Evolutionary conservation across 2,888 invertebrate genomes (phyloP), one percentile per base, ranked within the genome.

Genomic region (Selenia dentaria): DNA sequence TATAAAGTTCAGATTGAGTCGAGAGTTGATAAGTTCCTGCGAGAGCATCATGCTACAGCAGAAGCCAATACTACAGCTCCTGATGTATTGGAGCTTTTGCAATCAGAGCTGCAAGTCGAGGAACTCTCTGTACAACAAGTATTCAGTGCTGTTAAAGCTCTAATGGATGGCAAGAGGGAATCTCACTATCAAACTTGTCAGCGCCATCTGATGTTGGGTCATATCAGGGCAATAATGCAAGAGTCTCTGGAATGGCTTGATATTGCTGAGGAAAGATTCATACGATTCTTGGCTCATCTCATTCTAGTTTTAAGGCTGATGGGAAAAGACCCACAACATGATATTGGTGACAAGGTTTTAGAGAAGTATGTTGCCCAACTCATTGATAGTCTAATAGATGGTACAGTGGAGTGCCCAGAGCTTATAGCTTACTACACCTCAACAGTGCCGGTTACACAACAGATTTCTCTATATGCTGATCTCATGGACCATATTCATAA

Each of bases 401-500:
- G 88, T 0, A 69, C 83, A 6, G 92, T 95, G 45, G 93, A 94
- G 9, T 95, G 96, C 64, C 93, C 96, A 2, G 93, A 94, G 51
- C 86, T 97, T 16, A 94, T 98, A 6, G 97, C 98, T 0, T 95
- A 94, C 73, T 98, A 98, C 69, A 94, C 95, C 0, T 94, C 97
- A 1, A 94, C 95, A 41, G 91, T 98, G 28, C 96, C 96, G 6
- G 84, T 61, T 26, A 54, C 64, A 1, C 74, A 63, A 60, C 90
- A 93, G 75, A 86, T 93, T 24, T 55, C 74, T 29, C 69, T 95
- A 0, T 96, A 94, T 81, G 93, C 96, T 0, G 91, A 92, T 54
- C 93, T 95, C 59, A 91, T 96, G 73, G 94, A 95, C 70, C 89
- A 84, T 13, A 91, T 96, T n/a, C 76, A 90, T 20, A 93, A 93